Evolutionary conservation across 1,140 invertebrate genomes (phyloP).

Genomic region (Hylaeus volcanicus): DNA sequence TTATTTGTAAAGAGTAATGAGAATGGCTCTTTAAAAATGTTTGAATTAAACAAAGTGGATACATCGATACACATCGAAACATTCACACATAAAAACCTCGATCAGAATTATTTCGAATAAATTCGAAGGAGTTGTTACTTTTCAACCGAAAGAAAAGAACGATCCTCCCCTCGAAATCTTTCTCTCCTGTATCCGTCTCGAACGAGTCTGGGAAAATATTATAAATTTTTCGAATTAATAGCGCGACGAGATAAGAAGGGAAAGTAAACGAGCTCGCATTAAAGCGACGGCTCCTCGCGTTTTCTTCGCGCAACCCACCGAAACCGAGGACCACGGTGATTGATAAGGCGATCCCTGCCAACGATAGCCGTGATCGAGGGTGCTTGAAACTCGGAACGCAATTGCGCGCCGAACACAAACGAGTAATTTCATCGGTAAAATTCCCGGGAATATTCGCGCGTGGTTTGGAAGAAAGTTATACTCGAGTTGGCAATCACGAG

Average conservation of each 20-base stretch:
- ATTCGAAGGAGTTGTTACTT: too few relatives aligned
- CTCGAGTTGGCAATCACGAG: neutral
- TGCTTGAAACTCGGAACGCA: conserved; percentile 34
- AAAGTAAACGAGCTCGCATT: conserved; percentile 67
- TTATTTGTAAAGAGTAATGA: too few relatives aligned
- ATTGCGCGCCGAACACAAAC: neutral
- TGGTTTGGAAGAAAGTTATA: neutral
- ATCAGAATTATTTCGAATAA: too few relatives aligned
- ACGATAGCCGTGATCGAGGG: conserved; percentile 54
- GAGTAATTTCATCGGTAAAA: conserved; percentile 1
- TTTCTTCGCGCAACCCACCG: neutral
- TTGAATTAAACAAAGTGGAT: too few relatives aligned
- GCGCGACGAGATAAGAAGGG: conserved; percentile 60
- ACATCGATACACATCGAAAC: too few relatives aligned
- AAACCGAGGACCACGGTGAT: conserved; percentile 55
- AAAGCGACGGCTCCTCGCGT: conserved; percentile 55
- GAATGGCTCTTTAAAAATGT: too few relatives aligned
- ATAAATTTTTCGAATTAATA: conserved; percentile 62
- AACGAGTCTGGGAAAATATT: conserved; percentile 50
- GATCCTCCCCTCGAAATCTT: neutral
- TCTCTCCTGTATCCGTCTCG: neutral
- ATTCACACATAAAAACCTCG: too few relatives aligned
- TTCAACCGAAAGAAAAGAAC: too few relatives aligned
- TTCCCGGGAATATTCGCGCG: neutral
- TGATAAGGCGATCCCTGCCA: conserved; percentile 67